These are phyloP conservation scores for Artemia franciscana DNA, from an alignment of 1,140 invertebrate genomes.

Conservation along the genomic window DNA sequence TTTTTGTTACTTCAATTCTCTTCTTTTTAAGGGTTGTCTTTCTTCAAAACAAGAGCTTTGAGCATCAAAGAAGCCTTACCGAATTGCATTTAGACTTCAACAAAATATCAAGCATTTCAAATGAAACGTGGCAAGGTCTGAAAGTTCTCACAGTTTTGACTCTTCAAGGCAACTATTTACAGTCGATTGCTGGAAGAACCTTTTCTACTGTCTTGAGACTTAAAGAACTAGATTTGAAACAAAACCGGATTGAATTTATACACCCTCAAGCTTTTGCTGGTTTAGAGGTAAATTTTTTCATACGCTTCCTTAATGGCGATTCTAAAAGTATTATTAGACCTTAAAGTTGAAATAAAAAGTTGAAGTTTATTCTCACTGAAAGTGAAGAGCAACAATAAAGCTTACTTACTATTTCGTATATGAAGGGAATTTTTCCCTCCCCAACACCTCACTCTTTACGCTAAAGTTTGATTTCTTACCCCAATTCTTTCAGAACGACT, in stretches of 20 bases:
- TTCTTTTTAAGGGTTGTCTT: constrained; percentile 19
- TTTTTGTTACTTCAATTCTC: too few relatives aligned
- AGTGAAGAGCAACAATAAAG: too few relatives aligned
- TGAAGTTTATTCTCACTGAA: too few relatives aligned
- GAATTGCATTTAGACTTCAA: constrained; percentile 62
- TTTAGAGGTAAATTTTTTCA: constrained; percentile 23
- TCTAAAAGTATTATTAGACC: too few relatives aligned
- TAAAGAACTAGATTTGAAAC: constrained; percentile 60
- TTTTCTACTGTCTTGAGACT: constrained; percentile 48
- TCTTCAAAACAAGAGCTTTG: constrained; percentile 48
- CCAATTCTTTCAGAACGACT: too few relatives aligned
- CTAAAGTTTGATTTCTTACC: too few relatives aligned
- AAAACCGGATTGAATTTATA: constrained; percentile 58
- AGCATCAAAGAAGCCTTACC: constrained; percentile 47
- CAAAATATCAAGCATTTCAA: constrained; percentile 49
- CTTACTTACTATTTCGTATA: too few relatives aligned
- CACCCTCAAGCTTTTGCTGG: constrained; percentile 53
- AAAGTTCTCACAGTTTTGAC: constrained; percentile 49
- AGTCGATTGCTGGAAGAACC: constrained; percentile 42
- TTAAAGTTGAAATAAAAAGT: too few relatives aligned
- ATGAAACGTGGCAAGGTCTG: constrained; percentile 52
- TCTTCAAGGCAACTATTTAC: constrained; percentile 53
- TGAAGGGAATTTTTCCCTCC: too few relatives aligned
- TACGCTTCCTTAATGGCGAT: too few relatives aligned
- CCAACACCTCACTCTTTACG: too few relatives aligned